Conservation (phyloP, 2,113 vertebrate genomes). For the Pleuronectes platessa region DNA sequence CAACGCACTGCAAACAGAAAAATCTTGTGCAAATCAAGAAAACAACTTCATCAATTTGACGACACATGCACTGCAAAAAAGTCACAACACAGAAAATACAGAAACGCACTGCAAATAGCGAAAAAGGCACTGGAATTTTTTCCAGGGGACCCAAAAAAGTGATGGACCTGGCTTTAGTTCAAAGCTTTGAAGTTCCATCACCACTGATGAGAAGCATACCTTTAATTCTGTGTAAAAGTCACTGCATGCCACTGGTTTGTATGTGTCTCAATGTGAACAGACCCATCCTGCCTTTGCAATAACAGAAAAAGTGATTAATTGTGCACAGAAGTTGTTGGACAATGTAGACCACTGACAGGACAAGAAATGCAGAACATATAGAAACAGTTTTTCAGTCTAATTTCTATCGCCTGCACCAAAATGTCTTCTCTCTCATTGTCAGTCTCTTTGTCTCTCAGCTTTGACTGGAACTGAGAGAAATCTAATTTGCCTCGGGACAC, state of each 20-base stretch:
- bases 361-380: constrained; percentile 12
- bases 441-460: constrained; percentile 13
- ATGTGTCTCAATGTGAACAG: not conserved
- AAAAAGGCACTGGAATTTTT: too few relatives aligned
- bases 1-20: too few relatives aligned
- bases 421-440: constrained; percentile 4
- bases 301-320: constrained; percentile 38
- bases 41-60: too few relatives aligned
- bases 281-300: constrained; percentile 8
- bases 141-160: too few relatives aligned
- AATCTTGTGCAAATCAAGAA: too few relatives aligned
- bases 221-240: not conserved
- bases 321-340: not conserved
- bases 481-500: constrained; percentile 42
- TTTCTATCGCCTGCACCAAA: not conserved
- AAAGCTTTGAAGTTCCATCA: too few relatives aligned
- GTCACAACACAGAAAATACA: too few relatives aligned
- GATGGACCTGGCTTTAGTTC: too few relatives aligned
- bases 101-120: too few relatives aligned
- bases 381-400: not conserved
- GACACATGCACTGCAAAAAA: too few relatives aligned
- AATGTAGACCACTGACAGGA: constrained; percentile 8
- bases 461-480: constrained; percentile 42
- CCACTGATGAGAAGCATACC: not conserved
- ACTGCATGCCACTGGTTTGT: not conserved